Evolutionary conservation across 2,888 invertebrate species (phyloP), one percentile per base, ranked within the genome.

Genomic region (Pelosia muscerda): DNA sequence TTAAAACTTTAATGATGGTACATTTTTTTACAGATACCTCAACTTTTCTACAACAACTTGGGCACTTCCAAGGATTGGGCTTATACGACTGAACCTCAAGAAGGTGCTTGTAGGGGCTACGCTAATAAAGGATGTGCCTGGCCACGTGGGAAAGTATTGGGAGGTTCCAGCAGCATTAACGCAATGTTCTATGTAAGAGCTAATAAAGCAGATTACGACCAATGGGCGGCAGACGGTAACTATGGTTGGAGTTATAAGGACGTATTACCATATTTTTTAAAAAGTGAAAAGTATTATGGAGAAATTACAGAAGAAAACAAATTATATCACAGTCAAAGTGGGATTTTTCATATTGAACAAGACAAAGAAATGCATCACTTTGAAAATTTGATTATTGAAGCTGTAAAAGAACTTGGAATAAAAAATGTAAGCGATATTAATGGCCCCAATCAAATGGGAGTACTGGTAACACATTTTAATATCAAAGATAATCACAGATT

Each of bases 141-240:
- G 96, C 95, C 96, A 1, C 90, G 96, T 53, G 97, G 97, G 0
- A 96, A 96, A 81, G 91, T 95, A 65, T 87, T 96, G 72, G 96
- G 96, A 60, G 96, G 96, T 2, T 92, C 92, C 6, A 96, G 96
- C 42, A 92, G 93, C n/a, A 88, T 96, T 34, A 96, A 96, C 80
- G 95, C 86, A 26, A 96, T 96, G 94, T 91, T 95, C 68, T 96
- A 96, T 77, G 90, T 96, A 6, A 91, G 95, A 60, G 96, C 95
- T 0, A 95, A 94, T 75, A 91, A 88, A 5, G 73, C 82, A 2
- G 96, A 96, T 78, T 96, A 95, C 68, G 91, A 96, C 53, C 87
- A 91, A 73, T 96, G 96, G 96, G 94, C 92, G 25, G 87, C 86
- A 0, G 76, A 86, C 23, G 96, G 96, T 2, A 96, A 96, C 72